Evolutionary conservation across 1,140 invertebrate genomes (phyloP), one percentile per base, ranked within the genome.

Genomic region (Maniola jurtina): DNA sequence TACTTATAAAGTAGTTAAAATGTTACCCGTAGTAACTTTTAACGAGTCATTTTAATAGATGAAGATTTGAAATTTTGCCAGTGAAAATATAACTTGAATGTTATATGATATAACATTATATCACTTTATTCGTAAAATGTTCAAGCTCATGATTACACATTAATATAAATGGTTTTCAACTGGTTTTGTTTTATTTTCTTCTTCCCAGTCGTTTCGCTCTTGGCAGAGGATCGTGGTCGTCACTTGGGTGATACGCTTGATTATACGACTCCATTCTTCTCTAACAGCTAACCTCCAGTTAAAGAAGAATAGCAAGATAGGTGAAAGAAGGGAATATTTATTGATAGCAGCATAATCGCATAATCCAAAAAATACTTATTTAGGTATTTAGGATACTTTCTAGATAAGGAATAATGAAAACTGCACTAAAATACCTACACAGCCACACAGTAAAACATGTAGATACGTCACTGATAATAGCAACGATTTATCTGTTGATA

Each of bases 151-250:
- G 73, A 71, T 80, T 80, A 82, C 77, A 88, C 78, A 79, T 79
- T 74, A 83, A 82, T 82, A 85, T 88, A 85, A 86, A 88, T 88
- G 83, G 81, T 86, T 88, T 88, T 77, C 76, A 81, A 81, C 81
- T 81, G 75, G 58, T 61, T 59, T 77, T 73, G 79, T 84, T 83
- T 86, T 73, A 83, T 75, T 83, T 66, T 40, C 33, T 15, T 45
- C 52, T 62, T 9, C 48, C 0, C n/a, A 45, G 2, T 25, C 25
- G 25, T 25, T 25, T 25, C 25, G 25, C 25, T 4, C 25, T 4
- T n/a, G n/a, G n/a, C n/a, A n/a, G n/a, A 25, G 4, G 25, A 25
- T 4, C 25, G 25, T 2, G 25, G 25, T 25, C 25, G 4, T 25
- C 25, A 4, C 1, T 25, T 4, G 25, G 25, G 25, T 25, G 25